These are phyloP conservation scores for Podarcis lilfordi DNA, from an alignment of 2,797 vertebrate species.

Conservation along the genomic window DNA sequence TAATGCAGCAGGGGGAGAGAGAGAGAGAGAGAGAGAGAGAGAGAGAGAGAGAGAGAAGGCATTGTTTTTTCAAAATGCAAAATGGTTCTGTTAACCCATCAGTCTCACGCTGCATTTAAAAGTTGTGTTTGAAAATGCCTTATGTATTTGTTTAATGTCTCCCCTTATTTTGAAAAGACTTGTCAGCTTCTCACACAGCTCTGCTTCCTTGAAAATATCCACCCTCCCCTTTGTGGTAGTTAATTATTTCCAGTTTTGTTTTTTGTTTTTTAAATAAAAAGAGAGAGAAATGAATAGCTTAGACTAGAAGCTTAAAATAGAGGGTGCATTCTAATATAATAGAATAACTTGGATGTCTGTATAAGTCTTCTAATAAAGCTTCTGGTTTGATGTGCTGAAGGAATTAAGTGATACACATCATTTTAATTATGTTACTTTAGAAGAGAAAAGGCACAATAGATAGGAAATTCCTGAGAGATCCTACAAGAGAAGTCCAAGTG, in stretches of 20 bases:
- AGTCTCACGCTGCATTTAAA: background rate
- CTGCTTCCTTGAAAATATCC: constrained; percentile 25
- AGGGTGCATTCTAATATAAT: background rate
- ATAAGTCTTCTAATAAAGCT: background rate
- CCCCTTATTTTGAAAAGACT: background rate
- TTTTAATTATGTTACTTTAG: background rate
- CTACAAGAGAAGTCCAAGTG: background rate
- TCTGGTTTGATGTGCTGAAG: background rate
- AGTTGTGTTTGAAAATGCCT: constrained; percentile 9
- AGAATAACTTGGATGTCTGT: background rate
- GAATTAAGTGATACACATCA: constrained; percentile 8
- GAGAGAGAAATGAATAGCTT: background rate
- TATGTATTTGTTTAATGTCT: constrained; percentile 9
- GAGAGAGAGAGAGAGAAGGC: background rate
- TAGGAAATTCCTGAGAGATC: constrained; percentile 18
- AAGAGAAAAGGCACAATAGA: background rate
- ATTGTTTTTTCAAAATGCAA: background rate
- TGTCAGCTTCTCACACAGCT: background rate
- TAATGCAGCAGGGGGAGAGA: background rate
- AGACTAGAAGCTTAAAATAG: background rate
- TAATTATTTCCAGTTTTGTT: constrained; percentile 31
- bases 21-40: background rate
- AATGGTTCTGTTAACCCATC: constrained; percentile 21
- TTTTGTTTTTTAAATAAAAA: background rate
- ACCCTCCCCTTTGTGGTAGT: background rate